Conservation (phyloP, 2,888 invertebrate genomes). For the Folsomia manolachei region DNA sequence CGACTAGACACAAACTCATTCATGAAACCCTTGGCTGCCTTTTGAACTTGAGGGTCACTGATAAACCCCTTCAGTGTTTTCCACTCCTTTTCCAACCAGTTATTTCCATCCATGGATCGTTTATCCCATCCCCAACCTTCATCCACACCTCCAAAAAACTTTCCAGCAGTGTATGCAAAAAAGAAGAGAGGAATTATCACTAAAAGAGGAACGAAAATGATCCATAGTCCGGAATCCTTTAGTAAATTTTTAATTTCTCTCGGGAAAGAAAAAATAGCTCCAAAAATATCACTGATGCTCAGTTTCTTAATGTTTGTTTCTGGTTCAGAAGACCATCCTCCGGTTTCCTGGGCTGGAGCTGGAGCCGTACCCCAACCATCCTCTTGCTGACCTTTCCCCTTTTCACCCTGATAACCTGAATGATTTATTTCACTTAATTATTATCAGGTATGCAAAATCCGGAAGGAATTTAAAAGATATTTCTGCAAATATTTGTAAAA, state of each 20-base stretch:
- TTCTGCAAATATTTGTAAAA: too few relatives aligned
- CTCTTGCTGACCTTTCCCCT: not conserved
- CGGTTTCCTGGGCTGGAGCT: not conserved
- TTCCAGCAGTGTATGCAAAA: conserved; percentile 23
- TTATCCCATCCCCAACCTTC: conserved; percentile 29
- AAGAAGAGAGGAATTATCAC: conserved; percentile 31
- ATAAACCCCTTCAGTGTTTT: conserved; percentile 22
- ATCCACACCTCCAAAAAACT: conserved; percentile 23
- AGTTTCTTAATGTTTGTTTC: conserved; percentile 13
- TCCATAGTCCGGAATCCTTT: conserved; percentile 34
- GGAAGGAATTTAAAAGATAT: too few relatives aligned
- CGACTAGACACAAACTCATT: conserved; percentile 30
- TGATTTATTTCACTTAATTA: too few relatives aligned
- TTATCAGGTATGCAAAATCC: too few relatives aligned
- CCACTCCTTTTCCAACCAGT: conserved; percentile 8
- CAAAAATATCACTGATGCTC: conserved; percentile 17
- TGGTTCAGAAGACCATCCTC: conserved; percentile 4
- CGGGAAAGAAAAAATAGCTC: conserved; percentile 20
- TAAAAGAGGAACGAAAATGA: conserved; percentile 30
- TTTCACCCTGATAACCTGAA: conserved; percentile 16
- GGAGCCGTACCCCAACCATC: not conserved
- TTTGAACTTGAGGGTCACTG: conserved; percentile 30
- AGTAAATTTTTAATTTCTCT: conserved; percentile 21
- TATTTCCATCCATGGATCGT: conserved; percentile 13
- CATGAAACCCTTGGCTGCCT: conserved; percentile 31